Base-by-base conservation (phyloP, 2,797 vertebrate species). In the Petrocephalus sullivani region DNA sequence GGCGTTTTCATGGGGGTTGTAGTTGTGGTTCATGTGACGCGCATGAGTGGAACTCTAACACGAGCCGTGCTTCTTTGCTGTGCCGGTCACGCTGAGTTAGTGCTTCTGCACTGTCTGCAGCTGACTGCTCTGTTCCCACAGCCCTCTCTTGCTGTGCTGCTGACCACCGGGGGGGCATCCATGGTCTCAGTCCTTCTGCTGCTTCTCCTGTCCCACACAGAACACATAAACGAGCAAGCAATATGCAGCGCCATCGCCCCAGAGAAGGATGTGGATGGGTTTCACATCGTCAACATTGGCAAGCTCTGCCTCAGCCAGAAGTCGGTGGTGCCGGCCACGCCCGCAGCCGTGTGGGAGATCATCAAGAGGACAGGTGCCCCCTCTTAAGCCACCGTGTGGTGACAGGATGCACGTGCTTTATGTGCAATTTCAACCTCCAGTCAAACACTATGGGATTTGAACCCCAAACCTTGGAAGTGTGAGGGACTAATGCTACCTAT, bases 221-320 rank as follows among this genome's bases (percentile, higher is more conserved):
- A 93, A 23, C 97, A 98, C 90, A 95, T 98, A 9, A 96, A 96
- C 1, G 97, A 99, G 64, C 93, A 97, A 89, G 91, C 94, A 0
- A 95, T 98, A 6, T 98, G 97, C 85, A 98, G 98, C 0, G 95
- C 96, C 88, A 95, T 98, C 0, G 92, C 96, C 51, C 98, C 97
- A 10, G 97, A 97, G 87, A 98, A 98, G 93, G 98, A 99, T 2
- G 97, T 99, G 8, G 97, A 98, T 84, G 98, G 98, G 0, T 99
- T 98, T 91, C 97, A 98, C 28, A 95, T 98, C 84, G 92, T 98
- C 87, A 99, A 97, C 53, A 93, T 98, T 0, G 98, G 98, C 21
- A 97, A 97, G 67, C 92, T 99, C 90, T 98, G 98, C 91, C 95
- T 98, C 8, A 97, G 97, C 90, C 97, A 98, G 93, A 95, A 95